These are phyloP conservation scores for Ephydatia muelleri DNA, from an alignment of 37 sponge, comb jelly and placozoan species.

Conservation along the genomic window DNA sequence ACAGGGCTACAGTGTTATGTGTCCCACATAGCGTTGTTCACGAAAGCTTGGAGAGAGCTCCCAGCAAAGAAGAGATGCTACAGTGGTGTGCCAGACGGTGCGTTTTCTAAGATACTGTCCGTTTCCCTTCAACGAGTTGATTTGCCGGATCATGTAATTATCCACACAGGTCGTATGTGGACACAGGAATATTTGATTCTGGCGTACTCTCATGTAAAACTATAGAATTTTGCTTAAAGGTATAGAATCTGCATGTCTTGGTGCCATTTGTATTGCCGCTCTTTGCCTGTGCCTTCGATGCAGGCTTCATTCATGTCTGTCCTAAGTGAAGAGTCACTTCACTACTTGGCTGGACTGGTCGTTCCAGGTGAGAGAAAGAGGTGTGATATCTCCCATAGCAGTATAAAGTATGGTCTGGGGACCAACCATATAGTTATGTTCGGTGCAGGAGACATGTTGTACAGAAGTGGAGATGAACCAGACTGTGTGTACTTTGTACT, in stretches of 20 bases:
- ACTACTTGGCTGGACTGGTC: background rate
- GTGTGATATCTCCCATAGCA: background rate
- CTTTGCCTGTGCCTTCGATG: background rate
- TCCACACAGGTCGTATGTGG: conserved; percentile 29
- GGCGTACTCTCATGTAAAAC: conserved; percentile 6
- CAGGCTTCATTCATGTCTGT: conserved; percentile 3
- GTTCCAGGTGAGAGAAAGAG: conserved; percentile 10
- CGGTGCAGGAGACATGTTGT: conserved; percentile 17
- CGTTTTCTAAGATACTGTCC: background rate
- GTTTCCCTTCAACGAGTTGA: background rate
- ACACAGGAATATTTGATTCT: conserved; percentile 21
- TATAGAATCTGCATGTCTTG: background rate
- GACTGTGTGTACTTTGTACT: conserved; percentile 12
- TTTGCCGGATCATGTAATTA: background rate
- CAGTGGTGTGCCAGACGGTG: conserved; percentile 40
- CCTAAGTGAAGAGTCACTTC: conserved; percentile 1
- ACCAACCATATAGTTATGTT: conserved; percentile 10
- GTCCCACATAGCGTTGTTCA: conserved; percentile 13
- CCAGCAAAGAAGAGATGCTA: conserved; percentile 16
- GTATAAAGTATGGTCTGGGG: background rate
- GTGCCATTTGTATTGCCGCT: too few species aligned
- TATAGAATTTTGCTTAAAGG: conserved; percentile 11
- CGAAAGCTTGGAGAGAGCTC: background rate
- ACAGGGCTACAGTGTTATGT: conserved; percentile 7
- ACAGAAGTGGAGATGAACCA: conserved; percentile 9